These are phyloP conservation scores for Poeciliopsis paucimaculata DNA, from an alignment of 2,797 vertebrate species.

Conservation along the genomic window DNA sequence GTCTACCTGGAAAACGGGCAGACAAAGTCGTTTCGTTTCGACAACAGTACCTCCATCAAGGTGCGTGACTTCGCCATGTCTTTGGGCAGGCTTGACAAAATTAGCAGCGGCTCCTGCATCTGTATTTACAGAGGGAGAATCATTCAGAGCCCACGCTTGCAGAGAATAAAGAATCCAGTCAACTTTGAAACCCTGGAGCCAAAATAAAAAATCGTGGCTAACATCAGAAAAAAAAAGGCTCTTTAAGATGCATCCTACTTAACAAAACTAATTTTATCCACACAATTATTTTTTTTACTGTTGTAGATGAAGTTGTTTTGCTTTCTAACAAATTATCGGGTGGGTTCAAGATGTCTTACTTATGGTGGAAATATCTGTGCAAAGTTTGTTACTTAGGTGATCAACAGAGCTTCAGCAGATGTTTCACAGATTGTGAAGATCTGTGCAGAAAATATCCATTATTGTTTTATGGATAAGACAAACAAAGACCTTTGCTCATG, in stretches of 20 bases:
- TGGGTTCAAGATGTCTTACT: not conserved
- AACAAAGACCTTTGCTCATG: not conserved
- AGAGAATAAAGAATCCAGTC: conserved; percentile 32
- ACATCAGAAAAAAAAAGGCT: not conserved
- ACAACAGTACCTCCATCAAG: conserved; percentile 96
- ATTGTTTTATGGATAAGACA: not conserved
- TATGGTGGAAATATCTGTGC: not conserved
- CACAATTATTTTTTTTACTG: not conserved
- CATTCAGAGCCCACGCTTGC: conserved; percentile 23
- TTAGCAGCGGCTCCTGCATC: conserved; percentile 22
- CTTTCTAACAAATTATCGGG: not conserved
- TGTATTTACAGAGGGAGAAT: conserved; percentile 43
- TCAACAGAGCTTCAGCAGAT: not conserved
- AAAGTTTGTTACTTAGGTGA: not conserved
- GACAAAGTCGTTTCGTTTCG: conserved; percentile 98
- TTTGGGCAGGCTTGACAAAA: conserved; percentile 9
- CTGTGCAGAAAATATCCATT: not conserved
- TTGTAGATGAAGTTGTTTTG: not conserved
- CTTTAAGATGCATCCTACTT: not conserved
- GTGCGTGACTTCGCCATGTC: conserved; percentile 81
- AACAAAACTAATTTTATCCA: not conserved
- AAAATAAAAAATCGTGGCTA: not conserved
- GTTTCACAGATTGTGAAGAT: too few relatives aligned
- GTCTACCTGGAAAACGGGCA: conserved; percentile 99
- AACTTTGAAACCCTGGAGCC: conserved; percentile 15